Conservation (phyloP, 2,888 invertebrate species). For the Drosophila fulvimacula region DNA sequence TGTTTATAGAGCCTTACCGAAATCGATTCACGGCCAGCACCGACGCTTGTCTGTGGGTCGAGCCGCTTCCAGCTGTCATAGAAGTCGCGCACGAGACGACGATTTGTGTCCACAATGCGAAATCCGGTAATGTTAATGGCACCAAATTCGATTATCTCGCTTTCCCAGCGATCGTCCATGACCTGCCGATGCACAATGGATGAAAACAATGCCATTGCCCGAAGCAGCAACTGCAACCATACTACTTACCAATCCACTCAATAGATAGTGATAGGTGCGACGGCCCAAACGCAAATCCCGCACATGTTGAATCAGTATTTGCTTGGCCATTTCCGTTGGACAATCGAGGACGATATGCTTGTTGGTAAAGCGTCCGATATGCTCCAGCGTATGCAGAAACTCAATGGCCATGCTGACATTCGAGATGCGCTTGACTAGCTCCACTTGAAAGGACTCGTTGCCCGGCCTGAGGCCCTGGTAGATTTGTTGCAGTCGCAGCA, state of each 20-base stretch:
- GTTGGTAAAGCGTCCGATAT: constrained; percentile 92
- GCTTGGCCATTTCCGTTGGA: constrained; percentile 95
- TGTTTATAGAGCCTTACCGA: constrained; percentile 87
- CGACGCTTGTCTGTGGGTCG: constrained; percentile 89
- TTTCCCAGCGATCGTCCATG: constrained; percentile 98
- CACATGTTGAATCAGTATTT: constrained; percentile 95
- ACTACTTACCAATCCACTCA: constrained; percentile 93
- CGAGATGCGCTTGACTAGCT: constrained; percentile 94
- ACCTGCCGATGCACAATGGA: constrained; percentile 86
- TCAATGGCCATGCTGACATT: constrained; percentile 95
- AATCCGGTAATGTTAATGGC: constrained; percentile 99
- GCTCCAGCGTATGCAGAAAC: constrained; percentile 93
- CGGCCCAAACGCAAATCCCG: constrained; percentile 94
- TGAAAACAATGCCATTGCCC: constrained; percentile 2
- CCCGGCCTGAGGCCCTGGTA: constrained; percentile 95
- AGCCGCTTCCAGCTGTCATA: constrained; percentile 94
- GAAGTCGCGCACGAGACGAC: constrained; percentile 93
- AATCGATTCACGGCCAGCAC: constrained; percentile 93
- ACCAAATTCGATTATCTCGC: constrained; percentile 97
- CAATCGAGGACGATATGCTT: constrained; percentile 97
- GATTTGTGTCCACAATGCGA: constrained; percentile 94
- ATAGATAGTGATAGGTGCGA: constrained; percentile 95
- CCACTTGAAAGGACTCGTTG: constrained; percentile 93
- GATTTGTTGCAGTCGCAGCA: constrained; percentile 95
- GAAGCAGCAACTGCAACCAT: background rate